Percentiles rank a stretch among this genome's conserved stretches.
These are phyloP conservation scores for Metallyticus violacea DNA, from an alignment of 2,888 invertebrate genomes.

Conservation along the genomic window DNA sequence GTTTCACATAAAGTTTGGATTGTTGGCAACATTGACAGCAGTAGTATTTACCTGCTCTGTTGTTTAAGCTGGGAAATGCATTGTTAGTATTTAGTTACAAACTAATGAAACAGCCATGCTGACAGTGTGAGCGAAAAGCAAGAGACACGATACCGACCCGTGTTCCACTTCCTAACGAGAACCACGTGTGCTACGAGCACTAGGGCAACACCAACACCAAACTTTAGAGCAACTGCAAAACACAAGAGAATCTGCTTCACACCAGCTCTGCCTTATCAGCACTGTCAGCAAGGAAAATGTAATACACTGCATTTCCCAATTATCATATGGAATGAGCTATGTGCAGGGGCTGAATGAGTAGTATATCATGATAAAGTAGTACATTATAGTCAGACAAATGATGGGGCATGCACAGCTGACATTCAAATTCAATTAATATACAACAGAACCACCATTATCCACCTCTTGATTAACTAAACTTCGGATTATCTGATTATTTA, in stretches of 20 bases:
- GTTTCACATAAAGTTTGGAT: background rate
- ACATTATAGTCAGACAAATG: background rate
- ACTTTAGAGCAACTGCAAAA: slow-evolving; percentile 85
- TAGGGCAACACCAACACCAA: slow-evolving; percentile 80
- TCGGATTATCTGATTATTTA: too few species aligned
- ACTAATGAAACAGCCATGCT: slow-evolving; percentile 29
- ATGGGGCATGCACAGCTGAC: background rate
- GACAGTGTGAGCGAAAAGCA: slow-evolving; percentile 6
- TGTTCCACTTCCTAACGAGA: slow-evolving; percentile 71
- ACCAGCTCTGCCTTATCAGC: background rate
- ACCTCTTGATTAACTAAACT: too few species aligned
- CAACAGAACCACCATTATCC: too few species aligned
- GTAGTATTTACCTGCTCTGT: too few species aligned
- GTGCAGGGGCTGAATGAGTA: background rate
- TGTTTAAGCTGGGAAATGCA: slow-evolving; percentile 26
- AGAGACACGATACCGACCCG: slow-evolving; percentile 24
- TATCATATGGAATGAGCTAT: background rate
- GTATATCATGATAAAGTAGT: background rate
- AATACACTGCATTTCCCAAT: slow-evolving; percentile 28
- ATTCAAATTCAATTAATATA: background rate
- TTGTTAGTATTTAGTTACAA: slow-evolving; percentile 18
- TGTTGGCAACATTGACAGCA: too few species aligned
- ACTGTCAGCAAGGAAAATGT: slow-evolving; percentile 9
- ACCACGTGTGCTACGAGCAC: slow-evolving; percentile 83
- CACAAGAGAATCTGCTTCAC: background rate